phyloP scores from a whole-genome alignment of 37 sponge, comb jelly and placozoan species.

The Spongilla lacustris region DNA sequence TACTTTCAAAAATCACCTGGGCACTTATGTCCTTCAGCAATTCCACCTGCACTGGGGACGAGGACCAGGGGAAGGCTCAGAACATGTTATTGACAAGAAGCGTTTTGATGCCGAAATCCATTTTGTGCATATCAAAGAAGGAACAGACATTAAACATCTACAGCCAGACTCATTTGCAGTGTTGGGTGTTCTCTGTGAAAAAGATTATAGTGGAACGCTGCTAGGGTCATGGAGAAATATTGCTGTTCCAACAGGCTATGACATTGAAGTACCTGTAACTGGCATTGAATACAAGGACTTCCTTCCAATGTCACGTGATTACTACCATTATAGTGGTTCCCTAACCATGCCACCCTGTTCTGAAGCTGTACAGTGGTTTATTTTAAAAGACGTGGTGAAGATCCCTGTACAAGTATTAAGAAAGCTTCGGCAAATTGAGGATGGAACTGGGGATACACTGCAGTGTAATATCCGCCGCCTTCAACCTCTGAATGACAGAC shows the following conservation, averaged over 20 bases:
- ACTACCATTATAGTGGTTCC: constrained; percentile 66
- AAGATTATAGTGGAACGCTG: background rate
- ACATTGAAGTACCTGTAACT: background rate
- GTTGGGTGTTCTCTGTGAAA: constrained; percentile 42
- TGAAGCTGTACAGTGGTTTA: constrained; percentile 76
- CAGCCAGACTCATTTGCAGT: constrained; percentile 21
- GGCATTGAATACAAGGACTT: constrained; percentile 5
- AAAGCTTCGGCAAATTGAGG: constrained; percentile 11
- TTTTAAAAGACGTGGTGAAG: constrained; percentile 33
- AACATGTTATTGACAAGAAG: constrained; percentile 41
- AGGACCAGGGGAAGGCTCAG: constrained; percentile 40
- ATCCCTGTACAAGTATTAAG: constrained; percentile 33
- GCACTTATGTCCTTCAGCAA: constrained; percentile 47
- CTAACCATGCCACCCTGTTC: constrained; percentile 71
- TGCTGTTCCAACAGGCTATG: background rate
- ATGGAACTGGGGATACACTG: background rate
- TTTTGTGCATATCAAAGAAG: constrained; percentile 43
- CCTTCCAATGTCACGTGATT: constrained; percentile 40
- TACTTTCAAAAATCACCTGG: constrained; percentile 25
- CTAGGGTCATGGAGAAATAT: constrained; percentile 21
- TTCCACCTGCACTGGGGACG: constrained; percentile 76
- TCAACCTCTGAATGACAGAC: background rate
- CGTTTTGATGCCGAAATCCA: constrained; percentile 42
- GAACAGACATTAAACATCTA: background rate
- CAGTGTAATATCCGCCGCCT: background rate